phyloP scores from a whole-genome alignment of 2,888 invertebrate genomes.

The Conops quadrifasciatus region DNA sequence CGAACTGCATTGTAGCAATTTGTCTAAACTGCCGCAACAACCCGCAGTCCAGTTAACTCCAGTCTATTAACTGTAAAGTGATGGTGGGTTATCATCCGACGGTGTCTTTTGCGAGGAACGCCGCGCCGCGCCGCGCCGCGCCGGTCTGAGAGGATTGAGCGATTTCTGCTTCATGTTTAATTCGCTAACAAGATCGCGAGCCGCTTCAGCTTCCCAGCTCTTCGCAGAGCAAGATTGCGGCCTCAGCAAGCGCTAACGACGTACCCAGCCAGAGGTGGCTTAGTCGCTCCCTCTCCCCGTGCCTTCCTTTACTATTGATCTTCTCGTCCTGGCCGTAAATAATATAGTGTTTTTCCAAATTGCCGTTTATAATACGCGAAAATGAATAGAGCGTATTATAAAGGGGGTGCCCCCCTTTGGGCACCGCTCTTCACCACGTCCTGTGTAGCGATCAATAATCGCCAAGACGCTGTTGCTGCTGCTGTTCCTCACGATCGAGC shows the following conservation, averaged over 20 bases:
- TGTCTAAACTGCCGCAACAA: constrained; percentile 26
- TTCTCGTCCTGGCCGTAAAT: constrained; percentile 47
- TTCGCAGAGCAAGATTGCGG: background rate
- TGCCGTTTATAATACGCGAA: constrained; percentile 57
- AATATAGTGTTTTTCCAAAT: constrained; percentile 61
- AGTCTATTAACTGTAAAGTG: constrained; percentile 15
- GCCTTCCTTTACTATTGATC: background rate
- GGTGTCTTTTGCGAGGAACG: constrained; percentile 1
- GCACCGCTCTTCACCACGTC: background rate
- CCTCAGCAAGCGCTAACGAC: background rate
- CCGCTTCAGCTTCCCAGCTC: background rate
- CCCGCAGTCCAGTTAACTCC: background rate
- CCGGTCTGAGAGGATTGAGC: constrained; percentile 10
- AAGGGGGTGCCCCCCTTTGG: background rate
- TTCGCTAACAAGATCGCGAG: constrained; percentile 26
- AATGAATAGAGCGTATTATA: background rate
- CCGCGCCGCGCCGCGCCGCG: no score
- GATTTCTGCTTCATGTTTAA: constrained; percentile 24
- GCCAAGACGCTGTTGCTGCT: constrained; percentile 48
- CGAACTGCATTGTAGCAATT: constrained; percentile 20
- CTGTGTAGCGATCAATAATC: background rate
- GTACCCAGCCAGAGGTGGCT: background rate
- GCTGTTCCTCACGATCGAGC: constrained; percentile 56
- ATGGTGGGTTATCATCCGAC: background rate
- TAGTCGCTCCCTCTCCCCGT: background rate